phyloP scores from a whole-genome alignment of 2,113 vertebrate species.

The Eleginops maclovinus region DNA sequence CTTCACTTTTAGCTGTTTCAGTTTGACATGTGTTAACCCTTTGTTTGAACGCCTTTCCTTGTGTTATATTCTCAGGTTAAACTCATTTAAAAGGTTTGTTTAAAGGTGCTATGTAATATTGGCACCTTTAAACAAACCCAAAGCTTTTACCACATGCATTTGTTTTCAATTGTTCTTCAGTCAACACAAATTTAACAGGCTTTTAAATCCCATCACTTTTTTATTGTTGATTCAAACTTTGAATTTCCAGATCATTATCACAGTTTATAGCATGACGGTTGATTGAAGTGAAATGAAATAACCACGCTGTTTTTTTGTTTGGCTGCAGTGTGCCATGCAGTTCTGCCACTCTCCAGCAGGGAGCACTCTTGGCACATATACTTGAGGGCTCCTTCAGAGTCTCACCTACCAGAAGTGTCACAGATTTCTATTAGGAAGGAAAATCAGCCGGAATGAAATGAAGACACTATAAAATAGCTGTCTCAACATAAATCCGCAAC shows the following conservation, averaged over 20 bases:
- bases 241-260: conserved; percentile 33
- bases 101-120: background rate
- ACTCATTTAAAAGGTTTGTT: no score
- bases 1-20: conserved; percentile 22
- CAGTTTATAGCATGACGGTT: conserved; percentile 39
- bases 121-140: background rate
- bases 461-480: conserved; percentile 32
- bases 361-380: conserved; percentile 78
- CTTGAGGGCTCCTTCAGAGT: background rate
- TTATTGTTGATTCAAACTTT: background rate
- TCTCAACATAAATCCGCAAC: conserved; percentile 39
- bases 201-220: conserved; percentile 14
- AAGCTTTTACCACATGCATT: background rate
- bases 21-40: conserved; percentile 43
- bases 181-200: conserved; percentile 5
- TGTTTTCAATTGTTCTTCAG: background rate
- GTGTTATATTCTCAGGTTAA: background rate
- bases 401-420: conserved; percentile 7
- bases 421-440: conserved; percentile 36
- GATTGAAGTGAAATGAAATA: conserved; percentile 53
- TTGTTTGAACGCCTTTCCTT: conserved; percentile 7
- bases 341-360: conserved; percentile 70
- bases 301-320: conserved; percentile 27
- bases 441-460: conserved; percentile 45
- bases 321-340: background rate